A percentile compares a stretch with the other conserved stretches of the same genome.
These are phyloP conservation scores for Goniozus legneri DNA, from an alignment of 1,140 invertebrate genomes.

Conservation along the genomic window DNA sequence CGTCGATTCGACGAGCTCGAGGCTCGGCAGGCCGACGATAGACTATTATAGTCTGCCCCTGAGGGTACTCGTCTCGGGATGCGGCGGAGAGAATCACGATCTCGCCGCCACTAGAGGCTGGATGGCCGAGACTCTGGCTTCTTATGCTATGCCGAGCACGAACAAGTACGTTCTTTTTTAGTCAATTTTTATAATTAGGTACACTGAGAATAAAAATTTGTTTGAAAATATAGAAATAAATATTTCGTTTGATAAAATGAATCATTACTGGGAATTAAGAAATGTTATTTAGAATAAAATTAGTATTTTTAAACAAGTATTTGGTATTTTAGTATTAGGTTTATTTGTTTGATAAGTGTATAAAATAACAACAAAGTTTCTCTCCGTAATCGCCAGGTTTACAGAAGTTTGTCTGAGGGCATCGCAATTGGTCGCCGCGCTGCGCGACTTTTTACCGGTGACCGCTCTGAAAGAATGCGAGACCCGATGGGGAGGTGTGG, in stretches of 20 bases:
- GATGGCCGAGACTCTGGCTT: conserved; percentile 79
- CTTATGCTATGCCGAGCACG: conserved; percentile 75
- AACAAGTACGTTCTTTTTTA: conserved; percentile 53
- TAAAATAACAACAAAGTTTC: too few relatives aligned
- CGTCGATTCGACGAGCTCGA: conserved; percentile 78
- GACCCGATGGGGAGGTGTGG: conserved; percentile 72
- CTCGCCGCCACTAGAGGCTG: conserved; percentile 73
- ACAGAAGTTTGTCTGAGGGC: conserved; percentile 70
- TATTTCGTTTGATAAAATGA: too few relatives aligned
- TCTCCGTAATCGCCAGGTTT: conserved; percentile 65
- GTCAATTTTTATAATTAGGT: too few relatives aligned
- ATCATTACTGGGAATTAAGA: too few relatives aligned
- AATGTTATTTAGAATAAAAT: too few relatives aligned
- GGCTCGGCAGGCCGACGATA: conserved; percentile 64
- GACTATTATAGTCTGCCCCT: conserved; percentile 82
- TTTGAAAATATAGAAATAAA: too few relatives aligned
- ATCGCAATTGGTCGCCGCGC: conserved; percentile 75
- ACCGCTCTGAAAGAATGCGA: conserved; percentile 70
- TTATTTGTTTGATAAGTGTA: too few relatives aligned
- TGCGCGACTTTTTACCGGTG: conserved; percentile 71
- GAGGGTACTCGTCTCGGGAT: conserved; percentile 75
- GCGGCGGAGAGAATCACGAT: conserved; percentile 62
- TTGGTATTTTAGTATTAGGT: too few relatives aligned
- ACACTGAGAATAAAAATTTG: too few relatives aligned
- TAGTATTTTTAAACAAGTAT: too few relatives aligned